A percentile compares a stretch with the other conserved stretches of the same genome.
Evolutionary conservation across 2,888 invertebrate species (phyloP).

Genomic region (Tanaodytes sp.): DNA sequence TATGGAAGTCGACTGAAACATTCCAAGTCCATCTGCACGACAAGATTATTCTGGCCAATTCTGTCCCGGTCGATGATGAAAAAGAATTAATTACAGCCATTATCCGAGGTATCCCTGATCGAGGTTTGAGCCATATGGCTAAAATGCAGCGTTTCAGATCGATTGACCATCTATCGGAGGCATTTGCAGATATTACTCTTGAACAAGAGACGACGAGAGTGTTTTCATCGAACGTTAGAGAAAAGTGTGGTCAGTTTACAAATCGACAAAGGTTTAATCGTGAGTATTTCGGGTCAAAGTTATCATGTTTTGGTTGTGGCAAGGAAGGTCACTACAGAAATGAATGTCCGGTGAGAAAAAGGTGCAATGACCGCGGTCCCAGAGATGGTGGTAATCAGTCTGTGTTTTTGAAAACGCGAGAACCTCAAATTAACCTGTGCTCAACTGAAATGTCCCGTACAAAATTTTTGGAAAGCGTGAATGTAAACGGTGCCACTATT

Average conservation of each 20-base stretch:
- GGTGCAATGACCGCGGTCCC: not conserved
- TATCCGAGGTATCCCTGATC: not conserved
- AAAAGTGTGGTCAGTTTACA: not conserved
- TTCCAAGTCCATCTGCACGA: not conserved
- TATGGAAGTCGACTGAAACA: not conserved
- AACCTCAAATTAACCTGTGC: too few species aligned
- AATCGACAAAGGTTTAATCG: not conserved
- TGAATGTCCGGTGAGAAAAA: not conserved
- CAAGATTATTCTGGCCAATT: not conserved
- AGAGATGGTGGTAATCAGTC: too few species aligned
- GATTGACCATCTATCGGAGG: not conserved
- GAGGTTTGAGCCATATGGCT: not conserved
- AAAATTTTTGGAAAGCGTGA: too few species aligned
- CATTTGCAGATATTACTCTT: not conserved
- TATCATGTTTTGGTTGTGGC: not conserved
- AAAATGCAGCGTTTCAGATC: not conserved
- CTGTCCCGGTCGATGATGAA: not conserved
- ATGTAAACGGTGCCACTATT: too few species aligned
- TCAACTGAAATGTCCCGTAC: too few species aligned
- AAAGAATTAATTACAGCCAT: not conserved
- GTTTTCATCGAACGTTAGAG: too few species aligned
- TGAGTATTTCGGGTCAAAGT: not conserved
- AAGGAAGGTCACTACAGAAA: not conserved
- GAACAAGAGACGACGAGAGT: not conserved
- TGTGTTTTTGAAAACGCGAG: too few species aligned